Percentiles rank a stretch among this genome's conserved stretches.
Evolutionary conservation across 2,113 vertebrate species (phyloP).

Genomic region (Dasyprocta punctata): DNA sequence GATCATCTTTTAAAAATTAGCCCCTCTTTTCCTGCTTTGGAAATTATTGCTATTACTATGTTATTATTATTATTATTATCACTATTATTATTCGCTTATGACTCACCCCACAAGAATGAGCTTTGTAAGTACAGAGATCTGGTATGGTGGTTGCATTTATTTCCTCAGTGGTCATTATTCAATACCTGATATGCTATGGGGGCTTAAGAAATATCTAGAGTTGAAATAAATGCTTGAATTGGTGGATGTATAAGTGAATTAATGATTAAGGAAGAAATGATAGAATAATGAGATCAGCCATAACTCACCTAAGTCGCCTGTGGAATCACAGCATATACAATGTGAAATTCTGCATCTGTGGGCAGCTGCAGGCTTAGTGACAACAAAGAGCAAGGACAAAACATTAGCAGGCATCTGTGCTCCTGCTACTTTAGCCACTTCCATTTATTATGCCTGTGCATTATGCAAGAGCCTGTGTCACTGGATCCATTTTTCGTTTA

Average conservation of each 20-base stretch:
- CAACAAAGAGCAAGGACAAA: background rate
- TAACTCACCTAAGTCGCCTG: background rate
- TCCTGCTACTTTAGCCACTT: background rate
- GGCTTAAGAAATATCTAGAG: background rate
- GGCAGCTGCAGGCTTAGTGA: background rate
- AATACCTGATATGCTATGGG: background rate
- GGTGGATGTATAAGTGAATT: background rate
- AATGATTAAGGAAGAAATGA: background rate
- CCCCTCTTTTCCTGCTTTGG: background rate
- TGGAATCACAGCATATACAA: background rate
- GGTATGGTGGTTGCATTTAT: background rate
- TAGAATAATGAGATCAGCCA: background rate
- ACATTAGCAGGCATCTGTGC: background rate
- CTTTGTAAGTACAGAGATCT: background rate
- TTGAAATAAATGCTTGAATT: background rate
- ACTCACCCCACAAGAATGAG: background rate
- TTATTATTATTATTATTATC: background rate
- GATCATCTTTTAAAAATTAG: background rate
- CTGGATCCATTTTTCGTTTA: background rate
- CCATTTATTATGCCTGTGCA: background rate
- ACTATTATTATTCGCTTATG: background rate
- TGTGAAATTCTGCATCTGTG: background rate
- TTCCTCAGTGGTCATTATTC: background rate
- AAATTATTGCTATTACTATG: background rate
- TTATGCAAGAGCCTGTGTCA: background rate